These are phyloP conservation scores for Pteropus alecto DNA, from an alignment of 2,113 vertebrate species.

Conservation along the genomic window DNA sequence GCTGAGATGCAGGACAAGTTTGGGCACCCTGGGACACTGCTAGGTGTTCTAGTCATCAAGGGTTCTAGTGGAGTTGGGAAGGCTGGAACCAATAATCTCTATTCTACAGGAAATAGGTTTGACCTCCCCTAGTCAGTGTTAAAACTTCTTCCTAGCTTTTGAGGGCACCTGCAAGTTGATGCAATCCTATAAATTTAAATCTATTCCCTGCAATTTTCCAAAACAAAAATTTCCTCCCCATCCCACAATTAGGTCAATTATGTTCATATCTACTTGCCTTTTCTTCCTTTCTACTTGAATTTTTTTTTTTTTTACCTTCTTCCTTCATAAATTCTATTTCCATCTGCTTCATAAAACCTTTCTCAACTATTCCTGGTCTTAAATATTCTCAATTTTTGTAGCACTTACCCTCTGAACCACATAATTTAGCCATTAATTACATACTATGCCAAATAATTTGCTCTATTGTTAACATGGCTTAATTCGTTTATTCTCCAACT, in stretches of 20 bases:
- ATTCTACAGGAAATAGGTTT: background rate
- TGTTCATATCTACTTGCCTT: background rate
- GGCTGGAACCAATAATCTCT: background rate
- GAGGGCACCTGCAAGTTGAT: background rate
- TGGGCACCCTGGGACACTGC: background rate
- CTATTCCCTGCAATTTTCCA: background rate
- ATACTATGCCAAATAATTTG: background rate
- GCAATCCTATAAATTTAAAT: background rate
- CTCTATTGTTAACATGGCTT: conserved; percentile 2
- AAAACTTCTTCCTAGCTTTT: background rate
- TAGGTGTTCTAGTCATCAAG: background rate
- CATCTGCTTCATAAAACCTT: background rate
- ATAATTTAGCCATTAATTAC: conserved; percentile 53
- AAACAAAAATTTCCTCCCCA: background rate
- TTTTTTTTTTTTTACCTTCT: background rate
- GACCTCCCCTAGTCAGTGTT: background rate
- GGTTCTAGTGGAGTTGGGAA: background rate
- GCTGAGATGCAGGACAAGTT: background rate
- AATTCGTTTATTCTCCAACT: background rate
- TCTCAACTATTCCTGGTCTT: background rate
- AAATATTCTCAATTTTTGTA: background rate
- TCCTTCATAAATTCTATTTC: background rate
- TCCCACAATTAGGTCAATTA: background rate
- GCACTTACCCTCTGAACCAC: background rate
- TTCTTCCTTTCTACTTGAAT: background rate